Conservation (phyloP, 1,140 invertebrate genomes). For the Polypedilum pembai region DNA sequence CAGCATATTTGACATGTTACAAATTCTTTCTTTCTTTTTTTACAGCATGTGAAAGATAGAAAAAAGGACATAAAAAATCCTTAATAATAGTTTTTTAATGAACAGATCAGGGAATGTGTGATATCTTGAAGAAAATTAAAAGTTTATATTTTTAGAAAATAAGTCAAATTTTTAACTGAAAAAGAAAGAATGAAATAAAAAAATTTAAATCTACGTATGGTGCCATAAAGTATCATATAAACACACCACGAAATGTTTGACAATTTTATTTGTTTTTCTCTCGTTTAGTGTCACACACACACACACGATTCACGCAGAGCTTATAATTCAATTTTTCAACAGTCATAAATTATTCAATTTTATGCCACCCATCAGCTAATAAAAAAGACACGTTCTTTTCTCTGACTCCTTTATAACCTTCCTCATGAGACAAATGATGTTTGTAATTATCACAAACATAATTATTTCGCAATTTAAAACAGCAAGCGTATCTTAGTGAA, state of each 20-base stretch:
- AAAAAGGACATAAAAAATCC: slow-evolving; percentile 5
- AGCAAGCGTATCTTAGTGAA: too few species aligned
- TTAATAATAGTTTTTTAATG: slow-evolving; percentile 23
- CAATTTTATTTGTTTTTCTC: slow-evolving; percentile 27
- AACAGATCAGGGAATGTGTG: background rate
- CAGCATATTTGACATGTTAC: background rate
- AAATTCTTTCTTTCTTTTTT: background rate
- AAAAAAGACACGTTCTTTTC: background rate
- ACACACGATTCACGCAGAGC: slow-evolving; percentile 2
- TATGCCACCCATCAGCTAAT: slow-evolving; percentile 24
- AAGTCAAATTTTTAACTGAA: too few species aligned
- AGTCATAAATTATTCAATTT: slow-evolving; percentile 26
- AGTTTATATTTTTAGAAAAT: too few species aligned
- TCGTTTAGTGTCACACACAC: background rate
- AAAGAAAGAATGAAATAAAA: background rate
- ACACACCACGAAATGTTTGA: slow-evolving; percentile 26
- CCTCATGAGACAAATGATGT: too few species aligned
- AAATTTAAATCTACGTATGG: background rate
- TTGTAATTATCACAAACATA: too few species aligned
- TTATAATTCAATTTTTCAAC: slow-evolving; percentile 29
- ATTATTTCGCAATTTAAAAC: too few species aligned
- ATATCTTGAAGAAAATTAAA: too few species aligned
- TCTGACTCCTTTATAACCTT: too few species aligned
- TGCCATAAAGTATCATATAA: slow-evolving; percentile 26
- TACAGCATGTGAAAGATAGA: background rate